These are phyloP conservation scores for Tetanocera ferruginea DNA, from an alignment of 2,888 invertebrate genomes.

Conservation along the genomic window DNA sequence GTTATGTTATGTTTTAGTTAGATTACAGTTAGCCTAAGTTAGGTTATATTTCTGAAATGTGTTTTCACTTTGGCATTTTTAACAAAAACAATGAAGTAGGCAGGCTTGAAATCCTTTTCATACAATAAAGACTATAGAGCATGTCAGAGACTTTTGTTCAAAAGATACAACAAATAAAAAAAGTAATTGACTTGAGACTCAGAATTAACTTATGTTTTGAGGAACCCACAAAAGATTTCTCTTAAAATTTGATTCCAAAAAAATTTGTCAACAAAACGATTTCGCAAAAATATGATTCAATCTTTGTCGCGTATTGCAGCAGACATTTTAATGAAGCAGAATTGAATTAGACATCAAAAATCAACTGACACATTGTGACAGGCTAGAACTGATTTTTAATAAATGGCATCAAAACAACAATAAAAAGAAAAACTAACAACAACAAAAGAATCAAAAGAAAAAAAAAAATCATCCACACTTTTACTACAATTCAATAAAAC, in stretches of 20 bases:
- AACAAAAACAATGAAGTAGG: too few species aligned
- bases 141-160: too few species aligned
- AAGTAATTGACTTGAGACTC: neutral
- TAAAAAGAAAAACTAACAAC: constrained; percentile 4
- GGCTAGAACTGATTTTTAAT: neutral
- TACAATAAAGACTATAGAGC: neutral
- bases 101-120: too few species aligned
- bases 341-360: neutral
- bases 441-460: constrained; percentile 21
- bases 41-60: too few species aligned
- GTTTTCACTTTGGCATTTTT: too few species aligned
- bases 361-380: neutral
- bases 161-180: neutral
- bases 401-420: neutral
- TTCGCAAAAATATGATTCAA: constrained; percentile 28
- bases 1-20: too few species aligned
- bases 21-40: too few species aligned
- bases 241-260: neutral
- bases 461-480: neutral
- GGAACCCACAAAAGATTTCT: neutral
- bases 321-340: constrained; percentile 36
- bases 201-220: neutral
- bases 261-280: neutral
- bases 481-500: neutral
- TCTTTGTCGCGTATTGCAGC: constrained; percentile 39